phyloP scores from a whole-genome alignment of 2,888 invertebrate genomes.

The Drosophila setosimentum region DNA sequence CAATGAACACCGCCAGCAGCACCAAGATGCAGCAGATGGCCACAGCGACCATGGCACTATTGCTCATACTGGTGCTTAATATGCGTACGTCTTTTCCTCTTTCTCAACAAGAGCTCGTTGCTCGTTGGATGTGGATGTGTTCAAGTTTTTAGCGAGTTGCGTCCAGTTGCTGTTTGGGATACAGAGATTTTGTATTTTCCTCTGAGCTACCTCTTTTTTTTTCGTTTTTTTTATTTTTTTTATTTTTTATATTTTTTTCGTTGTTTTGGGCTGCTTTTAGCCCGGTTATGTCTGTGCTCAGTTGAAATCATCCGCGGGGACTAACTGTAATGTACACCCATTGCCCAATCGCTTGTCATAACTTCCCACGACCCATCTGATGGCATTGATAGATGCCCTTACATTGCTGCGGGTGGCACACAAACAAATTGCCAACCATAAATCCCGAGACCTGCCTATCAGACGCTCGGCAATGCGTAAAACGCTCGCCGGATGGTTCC shows the following conservation, averaged over 20 bases:
- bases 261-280: neutral
- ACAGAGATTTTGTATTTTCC: constrained; percentile 43
- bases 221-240: neutral
- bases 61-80: constrained; percentile 81
- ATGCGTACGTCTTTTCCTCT: constrained; percentile 17
- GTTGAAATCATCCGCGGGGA: constrained; percentile 59
- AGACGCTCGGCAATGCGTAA: constrained; percentile 65
- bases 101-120: neutral
- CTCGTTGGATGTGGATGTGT: neutral
- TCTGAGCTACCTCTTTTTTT: constrained; percentile 4
- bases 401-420: constrained; percentile 33
- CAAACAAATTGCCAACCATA: constrained; percentile 76
- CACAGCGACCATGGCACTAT: constrained; percentile 90
- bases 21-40: constrained; percentile 94
- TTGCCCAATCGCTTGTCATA: constrained; percentile 66
- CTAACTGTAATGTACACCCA: constrained; percentile 11
- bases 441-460: constrained; percentile 71
- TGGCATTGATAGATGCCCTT: constrained; percentile 40
- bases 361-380: constrained; percentile 18
- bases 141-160: constrained; percentile 7
- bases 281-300: constrained; percentile 60
- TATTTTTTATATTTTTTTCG: too few relatives aligned
- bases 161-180: constrained; percentile 31
- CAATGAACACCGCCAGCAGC: constrained; percentile 92
- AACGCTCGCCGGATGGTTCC: constrained; percentile 38